These are phyloP conservation scores for Pocillopora verrucosa DNA, from an alignment of 64 coral and sea anemone genomes.

Conservation along the genomic window DNA sequence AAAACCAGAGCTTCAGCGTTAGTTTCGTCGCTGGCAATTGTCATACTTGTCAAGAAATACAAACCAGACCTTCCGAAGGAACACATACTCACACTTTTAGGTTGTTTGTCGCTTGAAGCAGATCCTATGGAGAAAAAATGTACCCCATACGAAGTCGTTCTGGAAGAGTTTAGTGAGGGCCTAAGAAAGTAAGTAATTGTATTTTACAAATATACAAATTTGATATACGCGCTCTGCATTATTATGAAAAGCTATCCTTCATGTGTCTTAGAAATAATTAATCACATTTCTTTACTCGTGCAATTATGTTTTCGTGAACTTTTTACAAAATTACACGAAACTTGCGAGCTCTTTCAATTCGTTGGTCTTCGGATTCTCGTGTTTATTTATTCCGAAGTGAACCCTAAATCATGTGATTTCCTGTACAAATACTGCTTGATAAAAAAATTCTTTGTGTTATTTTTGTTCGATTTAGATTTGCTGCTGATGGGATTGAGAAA, in stretches of 20 bases:
- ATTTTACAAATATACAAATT: too few relatives aligned
- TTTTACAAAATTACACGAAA: too few relatives aligned
- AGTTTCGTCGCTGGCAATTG: conserved; percentile 10
- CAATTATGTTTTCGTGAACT: too few relatives aligned
- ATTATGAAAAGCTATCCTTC: too few relatives aligned
- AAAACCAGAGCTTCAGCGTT: background rate
- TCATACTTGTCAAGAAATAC: background rate
- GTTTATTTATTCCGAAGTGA: too few relatives aligned
- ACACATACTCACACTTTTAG: background rate
- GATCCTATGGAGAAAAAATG: conserved; percentile 12
- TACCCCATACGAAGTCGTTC: background rate
- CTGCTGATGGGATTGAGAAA: background rate
- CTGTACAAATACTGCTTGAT: too few relatives aligned
- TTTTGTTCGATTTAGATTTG: background rate
- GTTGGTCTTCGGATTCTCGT: too few relatives aligned
- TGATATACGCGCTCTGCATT: too few relatives aligned
- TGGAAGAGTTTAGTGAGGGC: background rate
- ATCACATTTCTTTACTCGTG: too few relatives aligned
- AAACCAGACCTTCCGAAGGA: background rate
- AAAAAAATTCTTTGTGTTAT: background rate
- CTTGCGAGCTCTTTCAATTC: too few relatives aligned
- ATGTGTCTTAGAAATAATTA: too few relatives aligned
- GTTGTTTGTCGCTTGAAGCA: conserved; percentile 5
- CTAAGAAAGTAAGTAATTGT: conserved; percentile 6
- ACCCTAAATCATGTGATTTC: too few relatives aligned